These are phyloP conservation scores for Spheniscus mendiculus DNA, from an alignment of 2,113 vertebrate genomes.

Conservation along the genomic window DNA sequence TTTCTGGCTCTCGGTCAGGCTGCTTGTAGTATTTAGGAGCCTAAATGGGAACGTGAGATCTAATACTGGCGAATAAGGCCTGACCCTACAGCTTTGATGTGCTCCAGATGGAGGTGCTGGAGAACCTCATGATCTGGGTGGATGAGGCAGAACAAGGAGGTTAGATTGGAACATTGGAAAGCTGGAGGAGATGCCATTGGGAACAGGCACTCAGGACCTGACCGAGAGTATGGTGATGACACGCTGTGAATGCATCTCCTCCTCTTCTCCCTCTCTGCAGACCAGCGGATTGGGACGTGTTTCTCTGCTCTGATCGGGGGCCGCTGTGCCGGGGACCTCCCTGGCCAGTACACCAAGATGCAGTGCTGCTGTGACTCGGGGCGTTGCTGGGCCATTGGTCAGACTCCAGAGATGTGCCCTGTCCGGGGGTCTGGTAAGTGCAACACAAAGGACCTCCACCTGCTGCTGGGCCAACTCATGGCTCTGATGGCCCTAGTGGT, in stretches of 20 bases:
- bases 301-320: conserved; percentile 90
- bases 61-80: background rate
- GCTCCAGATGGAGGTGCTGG: background rate
- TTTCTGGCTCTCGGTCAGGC: background rate
- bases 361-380: conserved; percentile 96
- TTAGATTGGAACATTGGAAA: background rate
- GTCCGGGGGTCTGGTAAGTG: conserved; percentile 90
- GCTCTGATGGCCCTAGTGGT: background rate
- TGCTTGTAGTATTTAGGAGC: background rate
- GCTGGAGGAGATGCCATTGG: rapidly evolving
- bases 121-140: background rate
- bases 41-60: background rate
- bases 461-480: background rate
- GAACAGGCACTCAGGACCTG: background rate
- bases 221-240: rapidly evolving
- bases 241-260: rapidly evolving
- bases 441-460: too few species aligned
- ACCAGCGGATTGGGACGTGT: conserved; percentile 91
- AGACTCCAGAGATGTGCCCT: conserved; percentile 93
- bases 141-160: background rate
- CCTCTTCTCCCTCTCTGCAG: conserved; percentile 66
- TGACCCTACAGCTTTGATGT: background rate
- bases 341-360: conserved; percentile 88
- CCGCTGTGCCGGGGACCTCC: conserved; percentile 88
- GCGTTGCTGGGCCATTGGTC: conserved; percentile 91